Evolutionary conservation across 64 coral and sea anemone species (phyloP), one percentile per base, ranked within the genome.

Genomic region (Montipora efflorescens): DNA sequence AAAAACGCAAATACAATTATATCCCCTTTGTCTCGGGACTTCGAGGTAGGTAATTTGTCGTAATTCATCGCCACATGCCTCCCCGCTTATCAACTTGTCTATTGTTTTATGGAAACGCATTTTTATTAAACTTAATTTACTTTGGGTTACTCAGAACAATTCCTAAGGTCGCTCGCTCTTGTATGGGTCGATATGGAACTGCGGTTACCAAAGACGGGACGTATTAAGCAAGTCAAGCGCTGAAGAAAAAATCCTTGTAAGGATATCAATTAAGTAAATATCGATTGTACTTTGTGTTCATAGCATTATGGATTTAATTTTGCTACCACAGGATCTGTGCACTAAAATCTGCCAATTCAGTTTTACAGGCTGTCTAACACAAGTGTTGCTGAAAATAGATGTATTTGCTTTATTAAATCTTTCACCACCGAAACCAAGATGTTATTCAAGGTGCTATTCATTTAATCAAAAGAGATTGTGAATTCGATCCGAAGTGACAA

Each of bases 121-220:
- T 66, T 85, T 49, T 28, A 85, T 85, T 69, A 85, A 85, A 85
- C 64, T 68, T 85, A 85, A 85, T 85, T 85, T 85, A 9, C 44
- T 18, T 70, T 70, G 62, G 82, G 82, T 85, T 61, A 69, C 2
- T 45, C 19, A 16, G 15, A 12, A 85, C 82, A 85, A 85, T 85
- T 85, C 5, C 68, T 49, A 16, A 16, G 82, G 82, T 85, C 82
- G 64, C 43, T 70, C 36, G 8, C 64, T 48, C 47, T 85, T 85
- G 82, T 85, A 48, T 69, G 20, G 28, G 36, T 36, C 36, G 36
- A 36, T 36, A 36, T 36, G 53, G 53, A 57, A 57, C 53, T 57
- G 53, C 11, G 53, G 11, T 57, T 8, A 57, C 53, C 11, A 57
- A 57, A 57, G 7, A 11, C 53, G 6, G 66, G 7, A 9, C 45